phyloP scores from a whole-genome alignment of 2,888 invertebrate species.

The Acheta domesticus region DNA sequence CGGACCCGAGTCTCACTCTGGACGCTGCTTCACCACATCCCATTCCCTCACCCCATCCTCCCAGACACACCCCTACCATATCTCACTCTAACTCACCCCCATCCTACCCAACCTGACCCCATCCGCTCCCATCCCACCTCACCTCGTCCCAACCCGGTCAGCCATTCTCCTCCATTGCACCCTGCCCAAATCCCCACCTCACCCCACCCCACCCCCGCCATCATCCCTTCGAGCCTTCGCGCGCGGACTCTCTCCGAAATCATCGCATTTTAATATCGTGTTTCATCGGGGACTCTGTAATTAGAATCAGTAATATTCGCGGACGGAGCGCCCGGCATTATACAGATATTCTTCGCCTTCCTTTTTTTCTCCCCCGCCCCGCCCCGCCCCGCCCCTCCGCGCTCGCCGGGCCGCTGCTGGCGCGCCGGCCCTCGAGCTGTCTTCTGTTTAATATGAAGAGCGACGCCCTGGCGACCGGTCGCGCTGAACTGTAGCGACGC shows the following conservation, averaged over 20 bases:
- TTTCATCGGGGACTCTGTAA: conserved; percentile 23
- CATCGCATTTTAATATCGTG: conserved; percentile 18
- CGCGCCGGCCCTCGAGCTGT: conserved; percentile 8
- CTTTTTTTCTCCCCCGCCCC: background rate
- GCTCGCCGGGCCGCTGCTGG: background rate
- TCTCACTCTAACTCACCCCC: no score
- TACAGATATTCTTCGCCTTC: conserved; percentile 18
- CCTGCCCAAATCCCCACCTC: background rate
- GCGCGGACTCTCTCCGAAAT: background rate
- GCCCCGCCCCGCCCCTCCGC: background rate
- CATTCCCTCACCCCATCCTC: no score
- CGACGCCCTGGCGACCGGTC: background rate
- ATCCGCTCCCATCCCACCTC: no score
- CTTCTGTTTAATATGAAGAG: conserved; percentile 18
- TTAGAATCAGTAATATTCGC: conserved; percentile 30
- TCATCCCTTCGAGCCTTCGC: background rate
- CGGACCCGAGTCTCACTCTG: no score
- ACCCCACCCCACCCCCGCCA: background rate
- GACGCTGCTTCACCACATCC: no score
- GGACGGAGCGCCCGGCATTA: background rate
- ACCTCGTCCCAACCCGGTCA: no score
- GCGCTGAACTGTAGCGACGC: conserved; percentile 8
- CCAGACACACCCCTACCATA: no score
- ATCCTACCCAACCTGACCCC: no score
- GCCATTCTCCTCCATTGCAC: no score